phyloP scores from a whole-genome alignment of 2,113 vertebrate genomes.

The Menidia beryllina region DNA sequence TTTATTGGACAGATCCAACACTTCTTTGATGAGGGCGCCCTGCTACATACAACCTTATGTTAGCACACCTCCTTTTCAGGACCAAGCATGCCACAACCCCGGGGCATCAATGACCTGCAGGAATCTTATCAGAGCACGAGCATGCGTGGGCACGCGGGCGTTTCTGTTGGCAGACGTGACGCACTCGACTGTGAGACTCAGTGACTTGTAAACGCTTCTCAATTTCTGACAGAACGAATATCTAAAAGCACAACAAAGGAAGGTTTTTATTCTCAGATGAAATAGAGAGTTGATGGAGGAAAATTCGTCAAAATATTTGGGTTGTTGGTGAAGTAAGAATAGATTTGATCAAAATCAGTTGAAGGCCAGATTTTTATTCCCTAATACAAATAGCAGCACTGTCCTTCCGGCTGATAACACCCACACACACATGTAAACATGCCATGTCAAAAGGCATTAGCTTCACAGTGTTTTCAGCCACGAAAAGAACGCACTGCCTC shows the following conservation, averaged over 20 bases:
- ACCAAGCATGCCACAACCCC: constrained; percentile 55
- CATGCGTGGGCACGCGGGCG: constrained; percentile 28
- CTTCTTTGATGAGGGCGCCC: constrained; percentile 46
- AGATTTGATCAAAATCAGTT: constrained; percentile 30
- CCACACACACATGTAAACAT: not conserved
- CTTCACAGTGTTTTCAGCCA: constrained; percentile 21
- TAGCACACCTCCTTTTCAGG: constrained; percentile 67
- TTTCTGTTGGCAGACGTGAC: constrained; percentile 53
- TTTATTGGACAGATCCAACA: constrained; percentile 29
- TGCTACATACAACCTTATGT: constrained; percentile 64
- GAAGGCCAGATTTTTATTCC: constrained; percentile 53
- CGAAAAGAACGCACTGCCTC: constrained; percentile 8
- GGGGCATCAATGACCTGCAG: constrained; percentile 75
- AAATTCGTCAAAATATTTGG: too few relatives aligned
- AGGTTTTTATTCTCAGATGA: not conserved
- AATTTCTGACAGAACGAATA: not conserved
- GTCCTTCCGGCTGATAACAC: constrained; percentile 43
- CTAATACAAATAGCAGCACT: constrained; percentile 54
- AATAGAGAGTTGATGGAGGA: not conserved
- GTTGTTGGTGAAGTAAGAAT: not conserved
- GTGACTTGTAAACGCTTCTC: constrained; percentile 27
- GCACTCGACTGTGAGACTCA: constrained; percentile 18
- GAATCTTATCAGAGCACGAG: constrained; percentile 53
- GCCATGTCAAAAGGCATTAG: constrained; percentile 27
- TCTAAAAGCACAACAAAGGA: not conserved